A percentile compares a stretch with the other conserved stretches of the same genome.
These are phyloP conservation scores for Plemyria rubiginata DNA, from an alignment of 2,888 invertebrate species.

Conservation along the genomic window DNA sequence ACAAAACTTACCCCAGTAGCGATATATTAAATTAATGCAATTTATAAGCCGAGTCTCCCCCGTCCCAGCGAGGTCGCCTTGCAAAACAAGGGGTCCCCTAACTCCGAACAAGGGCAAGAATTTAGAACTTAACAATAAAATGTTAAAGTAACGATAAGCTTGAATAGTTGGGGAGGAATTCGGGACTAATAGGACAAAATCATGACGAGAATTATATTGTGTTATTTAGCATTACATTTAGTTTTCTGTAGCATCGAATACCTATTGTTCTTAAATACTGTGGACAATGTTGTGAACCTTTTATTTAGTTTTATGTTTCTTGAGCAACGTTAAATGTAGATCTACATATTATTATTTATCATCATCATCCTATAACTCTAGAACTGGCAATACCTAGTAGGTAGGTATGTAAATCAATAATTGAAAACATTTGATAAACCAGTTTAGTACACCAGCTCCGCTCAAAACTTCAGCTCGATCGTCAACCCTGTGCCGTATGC, in stretches of 20 bases:
- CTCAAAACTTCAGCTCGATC: neutral
- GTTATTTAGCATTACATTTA: neutral
- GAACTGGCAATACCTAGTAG: neutral
- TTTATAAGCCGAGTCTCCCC: slow-evolving; percentile 70
- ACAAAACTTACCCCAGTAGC: slow-evolving; percentile 41
- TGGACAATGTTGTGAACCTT: too few relatives aligned
- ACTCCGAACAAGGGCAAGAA: slow-evolving; percentile 26
- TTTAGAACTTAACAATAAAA: slow-evolving; percentile 32
- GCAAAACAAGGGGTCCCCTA: slow-evolving; percentile 23
- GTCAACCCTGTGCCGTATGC: neutral
- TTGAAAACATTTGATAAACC: neutral
- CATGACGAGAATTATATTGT: neutral
- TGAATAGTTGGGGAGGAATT: slow-evolving; percentile 31
- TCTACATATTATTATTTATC: too few relatives aligned
- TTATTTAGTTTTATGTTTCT: too few relatives aligned
- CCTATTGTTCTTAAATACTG: too few relatives aligned
- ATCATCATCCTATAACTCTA: too few relatives aligned
- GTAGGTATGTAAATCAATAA: neutral
- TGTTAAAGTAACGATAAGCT: slow-evolving; percentile 26
- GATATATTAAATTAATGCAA: slow-evolving; percentile 76
- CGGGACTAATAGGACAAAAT: neutral
- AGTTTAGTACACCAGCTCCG: neutral
- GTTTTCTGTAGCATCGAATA: neutral
- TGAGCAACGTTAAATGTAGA: too few relatives aligned
- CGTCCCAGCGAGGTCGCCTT: slow-evolving; percentile 33